These are phyloP conservation scores for Tragopan temminckii DNA, from an alignment of 2,797 vertebrate genomes.

Conservation along the genomic window DNA sequence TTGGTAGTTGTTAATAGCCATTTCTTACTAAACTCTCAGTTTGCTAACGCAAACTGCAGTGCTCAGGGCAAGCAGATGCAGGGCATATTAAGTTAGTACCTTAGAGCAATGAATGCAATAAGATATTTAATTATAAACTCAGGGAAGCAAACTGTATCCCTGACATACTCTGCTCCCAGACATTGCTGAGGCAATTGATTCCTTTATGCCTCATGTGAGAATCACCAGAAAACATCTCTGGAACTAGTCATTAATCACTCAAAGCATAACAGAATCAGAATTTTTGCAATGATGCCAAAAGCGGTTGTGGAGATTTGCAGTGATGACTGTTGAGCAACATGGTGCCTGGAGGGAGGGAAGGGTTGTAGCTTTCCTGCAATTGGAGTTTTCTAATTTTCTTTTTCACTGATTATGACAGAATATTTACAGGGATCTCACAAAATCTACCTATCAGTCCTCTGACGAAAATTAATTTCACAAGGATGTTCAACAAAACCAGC, in stretches of 20 bases:
- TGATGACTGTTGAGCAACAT: slow-evolving; percentile 29
- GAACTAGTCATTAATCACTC: slow-evolving; percentile 54
- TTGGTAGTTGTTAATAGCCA: background rate
- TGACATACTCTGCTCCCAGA: slow-evolving; percentile 15
- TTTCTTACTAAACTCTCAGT: background rate
- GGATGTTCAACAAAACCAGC: background rate
- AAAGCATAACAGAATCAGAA: slow-evolving; percentile 8
- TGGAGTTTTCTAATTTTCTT: background rate
- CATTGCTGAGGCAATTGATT: slow-evolving; percentile 17
- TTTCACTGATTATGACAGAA: slow-evolving; percentile 1
- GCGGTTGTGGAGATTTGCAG: slow-evolving; percentile 13
- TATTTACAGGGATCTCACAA: background rate
- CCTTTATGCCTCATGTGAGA: slow-evolving; percentile 25
- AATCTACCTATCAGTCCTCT: background rate
- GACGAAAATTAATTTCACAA: background rate
- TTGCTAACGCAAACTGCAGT: background rate
- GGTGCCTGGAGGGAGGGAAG: background rate
- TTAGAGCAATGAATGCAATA: background rate
- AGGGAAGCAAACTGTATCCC: slow-evolving; percentile 14
- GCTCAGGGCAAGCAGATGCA: background rate
- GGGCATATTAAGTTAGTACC: slow-evolving; percentile 5
- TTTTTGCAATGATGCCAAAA: slow-evolving; percentile 42
- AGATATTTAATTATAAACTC: slow-evolving; percentile 15
- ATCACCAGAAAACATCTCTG: slow-evolving; percentile 48
- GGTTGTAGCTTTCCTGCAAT: background rate